phyloP scores from a whole-genome alignment of 2,797 vertebrate species.

The Mionectes olivaceus region DNA sequence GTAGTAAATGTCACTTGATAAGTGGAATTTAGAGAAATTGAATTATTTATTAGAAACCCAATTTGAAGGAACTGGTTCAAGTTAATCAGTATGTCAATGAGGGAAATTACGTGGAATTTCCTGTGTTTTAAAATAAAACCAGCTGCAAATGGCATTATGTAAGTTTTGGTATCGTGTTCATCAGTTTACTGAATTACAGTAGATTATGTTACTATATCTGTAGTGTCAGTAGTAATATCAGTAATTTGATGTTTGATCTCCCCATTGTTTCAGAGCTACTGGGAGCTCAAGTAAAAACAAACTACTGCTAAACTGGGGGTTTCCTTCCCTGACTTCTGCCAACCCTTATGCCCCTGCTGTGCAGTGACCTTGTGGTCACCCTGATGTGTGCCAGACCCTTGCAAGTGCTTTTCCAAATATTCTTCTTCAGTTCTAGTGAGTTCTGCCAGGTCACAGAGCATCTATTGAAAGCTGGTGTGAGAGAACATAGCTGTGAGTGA shows the following conservation, averaged over 20 bases:
- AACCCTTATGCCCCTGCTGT: neutral
- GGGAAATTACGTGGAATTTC: neutral
- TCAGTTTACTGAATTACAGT: neutral
- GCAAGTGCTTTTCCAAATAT: neutral
- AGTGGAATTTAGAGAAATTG: neutral
- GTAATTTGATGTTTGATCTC: neutral
- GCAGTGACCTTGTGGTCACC: neutral
- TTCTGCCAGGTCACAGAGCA: neutral
- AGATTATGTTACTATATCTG: neutral
- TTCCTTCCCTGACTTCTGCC: neutral
- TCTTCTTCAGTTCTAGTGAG: neutral
- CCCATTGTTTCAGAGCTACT: neutral
- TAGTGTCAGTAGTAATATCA: neutral
- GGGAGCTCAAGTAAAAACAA: neutral
- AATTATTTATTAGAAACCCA: conserved; percentile 28
- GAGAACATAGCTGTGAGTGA: neutral
- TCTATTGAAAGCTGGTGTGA: neutral
- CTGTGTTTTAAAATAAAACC: conserved; percentile 12
- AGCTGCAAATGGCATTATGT: neutral
- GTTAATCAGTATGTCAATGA: neutral
- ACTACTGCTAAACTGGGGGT: neutral
- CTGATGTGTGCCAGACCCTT: neutral
- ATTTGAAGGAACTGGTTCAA: conserved; percentile 3
- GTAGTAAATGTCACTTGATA: conserved; percentile 22
- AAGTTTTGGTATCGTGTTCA: neutral